phyloP scores from a whole-genome alignment of 2,113 vertebrate genomes.

The Eptesicus fuscus region DNA sequence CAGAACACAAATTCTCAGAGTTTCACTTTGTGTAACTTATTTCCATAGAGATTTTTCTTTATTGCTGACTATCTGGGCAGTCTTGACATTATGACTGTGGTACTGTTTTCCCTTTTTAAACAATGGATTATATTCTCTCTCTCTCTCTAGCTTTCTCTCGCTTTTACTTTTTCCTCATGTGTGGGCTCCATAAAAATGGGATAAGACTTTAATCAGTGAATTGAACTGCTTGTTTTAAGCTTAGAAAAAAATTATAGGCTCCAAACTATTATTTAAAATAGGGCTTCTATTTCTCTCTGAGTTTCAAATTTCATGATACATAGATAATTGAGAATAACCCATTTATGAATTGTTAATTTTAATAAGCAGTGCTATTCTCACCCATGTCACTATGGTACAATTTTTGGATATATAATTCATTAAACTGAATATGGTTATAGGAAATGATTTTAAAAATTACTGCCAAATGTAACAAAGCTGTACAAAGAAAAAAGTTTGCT shows the following conservation, averaged over 20 bases:
- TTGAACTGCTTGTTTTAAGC: neutral
- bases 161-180: neutral
- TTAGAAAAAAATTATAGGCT: neutral
- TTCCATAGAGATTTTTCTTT: constrained; percentile 10
- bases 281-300: neutral
- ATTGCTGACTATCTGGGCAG: neutral
- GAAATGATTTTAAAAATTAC: constrained; percentile 40
- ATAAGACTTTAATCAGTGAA: constrained; percentile 24
- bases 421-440: constrained; percentile 48
- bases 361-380: neutral
- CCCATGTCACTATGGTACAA: neutral
- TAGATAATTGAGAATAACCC: neutral
- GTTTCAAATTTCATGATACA: neutral
- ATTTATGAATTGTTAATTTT: constrained; percentile 26
- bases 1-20: neutral
- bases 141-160: too few species aligned
- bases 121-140: neutral
- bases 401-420: constrained; percentile 8
- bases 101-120: neutral
- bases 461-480: constrained; percentile 59
- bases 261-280: constrained; percentile 23
- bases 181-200: neutral
- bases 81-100: neutral
- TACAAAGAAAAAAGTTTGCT: constrained; percentile 32
- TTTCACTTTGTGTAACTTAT: neutral